Conservation (phyloP, 1,140 invertebrate genomes). For the Drosophila tristis region DNA sequence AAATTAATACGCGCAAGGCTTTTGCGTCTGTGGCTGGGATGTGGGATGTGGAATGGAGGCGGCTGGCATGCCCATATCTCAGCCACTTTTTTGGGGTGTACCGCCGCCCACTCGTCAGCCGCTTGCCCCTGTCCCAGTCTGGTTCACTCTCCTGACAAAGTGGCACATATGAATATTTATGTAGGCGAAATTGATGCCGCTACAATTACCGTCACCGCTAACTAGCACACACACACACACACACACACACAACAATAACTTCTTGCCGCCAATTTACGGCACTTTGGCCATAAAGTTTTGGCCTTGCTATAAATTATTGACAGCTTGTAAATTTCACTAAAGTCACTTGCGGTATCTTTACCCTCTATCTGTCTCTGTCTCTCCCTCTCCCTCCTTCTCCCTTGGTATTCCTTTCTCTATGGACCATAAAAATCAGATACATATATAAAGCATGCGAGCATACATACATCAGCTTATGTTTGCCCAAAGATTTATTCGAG, state of each 20-base stretch:
- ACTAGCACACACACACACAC: slow-evolving; percentile 52
- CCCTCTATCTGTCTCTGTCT: background rate
- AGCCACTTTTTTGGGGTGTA: background rate
- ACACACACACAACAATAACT: slow-evolving; percentile 32
- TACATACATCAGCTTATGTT: slow-evolving; percentile 7
- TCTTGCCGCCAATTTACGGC: slow-evolving; percentile 73
- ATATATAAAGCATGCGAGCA: background rate
- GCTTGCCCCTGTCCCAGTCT: background rate
- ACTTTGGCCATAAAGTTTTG: slow-evolving; percentile 73
- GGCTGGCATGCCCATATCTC: slow-evolving; percentile 6
- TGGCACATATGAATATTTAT: slow-evolving; percentile 77
- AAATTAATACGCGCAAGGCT: slow-evolving; percentile 72
- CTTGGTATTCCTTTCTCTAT: slow-evolving; percentile 12
- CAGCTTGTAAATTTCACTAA: slow-evolving; percentile 80
- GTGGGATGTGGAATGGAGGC: background rate
- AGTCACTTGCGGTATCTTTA: slow-evolving; percentile 55
- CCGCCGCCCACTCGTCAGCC: background rate
- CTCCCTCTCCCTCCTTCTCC: background rate
- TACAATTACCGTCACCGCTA: slow-evolving; percentile 78
- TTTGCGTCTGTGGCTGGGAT: slow-evolving; percentile 4
- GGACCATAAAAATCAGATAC: slow-evolving; percentile 27
- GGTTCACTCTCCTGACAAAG: slow-evolving; percentile 35
- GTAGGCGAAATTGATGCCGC: slow-evolving; percentile 75
- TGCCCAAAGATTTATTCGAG: slow-evolving; percentile 31
- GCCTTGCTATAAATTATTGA: slow-evolving; percentile 77